phyloP scores from a whole-genome alignment of 1,140 invertebrate species.

The Proales similis region DNA sequence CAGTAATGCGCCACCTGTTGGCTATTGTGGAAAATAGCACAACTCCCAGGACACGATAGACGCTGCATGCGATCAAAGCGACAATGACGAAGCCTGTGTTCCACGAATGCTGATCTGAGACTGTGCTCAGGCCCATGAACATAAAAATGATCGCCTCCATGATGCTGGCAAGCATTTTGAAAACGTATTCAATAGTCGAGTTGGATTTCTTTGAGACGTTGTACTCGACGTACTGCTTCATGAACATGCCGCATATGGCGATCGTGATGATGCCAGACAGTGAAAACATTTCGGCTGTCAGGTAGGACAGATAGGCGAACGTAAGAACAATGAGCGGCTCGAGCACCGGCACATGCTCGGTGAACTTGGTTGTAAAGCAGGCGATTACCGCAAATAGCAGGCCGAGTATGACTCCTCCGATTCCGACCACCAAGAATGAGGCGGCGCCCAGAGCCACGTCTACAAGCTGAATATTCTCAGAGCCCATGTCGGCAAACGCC shows the following conservation, averaged over 20 bases:
- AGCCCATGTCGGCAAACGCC: constrained; percentile 47
- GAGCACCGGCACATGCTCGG: constrained; percentile 87
- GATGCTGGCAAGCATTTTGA: constrained; percentile 77
- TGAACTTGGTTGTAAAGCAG: constrained; percentile 87
- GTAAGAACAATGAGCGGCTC: constrained; percentile 97
- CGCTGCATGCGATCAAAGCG: constrained; percentile 84
- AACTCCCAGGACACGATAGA: constrained; percentile 78
- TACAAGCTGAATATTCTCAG: constrained; percentile 43
- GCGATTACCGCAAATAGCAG: constrained; percentile 88
- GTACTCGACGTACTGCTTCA: constrained; percentile 96
- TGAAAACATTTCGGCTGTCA: constrained; percentile 94
- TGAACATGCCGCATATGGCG: constrained; percentile 95
- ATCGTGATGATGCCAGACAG: constrained; percentile 81
- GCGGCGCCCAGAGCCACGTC: constrained; percentile 75
- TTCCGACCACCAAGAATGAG: constrained; percentile 81
- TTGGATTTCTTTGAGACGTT: constrained; percentile 97
- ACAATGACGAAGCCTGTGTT: constrained; percentile 87
- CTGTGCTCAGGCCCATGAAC: constrained; percentile 91
- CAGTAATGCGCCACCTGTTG: constrained; percentile 80
- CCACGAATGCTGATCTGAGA: constrained; percentile 85
- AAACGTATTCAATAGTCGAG: constrained; percentile 92
- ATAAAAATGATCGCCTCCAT: constrained; percentile 98
- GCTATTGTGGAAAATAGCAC: constrained; percentile 75
- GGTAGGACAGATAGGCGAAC: constrained; percentile 92
- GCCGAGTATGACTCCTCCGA: constrained; percentile 87